Percentiles rank a stretch among this genome's conserved stretches.
Evolutionary conservation across 2,888 invertebrate genomes (phyloP).

Genomic region (Lasioglossum zephyrum): DNA sequence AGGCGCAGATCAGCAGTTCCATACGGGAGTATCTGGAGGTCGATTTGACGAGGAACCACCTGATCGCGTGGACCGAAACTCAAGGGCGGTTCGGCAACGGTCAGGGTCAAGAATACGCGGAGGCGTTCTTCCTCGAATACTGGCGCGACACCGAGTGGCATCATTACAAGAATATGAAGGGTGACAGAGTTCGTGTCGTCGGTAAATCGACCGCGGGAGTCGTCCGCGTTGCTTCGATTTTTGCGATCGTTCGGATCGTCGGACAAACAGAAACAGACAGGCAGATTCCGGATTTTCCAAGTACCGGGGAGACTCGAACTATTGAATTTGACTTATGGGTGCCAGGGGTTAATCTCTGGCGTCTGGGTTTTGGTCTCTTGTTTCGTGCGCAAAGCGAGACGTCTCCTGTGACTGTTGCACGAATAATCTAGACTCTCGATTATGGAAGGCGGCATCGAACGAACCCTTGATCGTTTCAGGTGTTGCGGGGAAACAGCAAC

Average conservation of each 20-base stretch:
- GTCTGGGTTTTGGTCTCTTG: background rate
- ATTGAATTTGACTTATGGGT: background rate
- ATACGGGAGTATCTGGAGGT: slow-evolving; percentile 94
- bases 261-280: background rate
- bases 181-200: slow-evolving; percentile 87
- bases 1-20: slow-evolving; percentile 90
- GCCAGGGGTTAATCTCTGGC: background rate
- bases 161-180: slow-evolving; percentile 91
- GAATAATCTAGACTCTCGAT: background rate
- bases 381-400: slow-evolving; percentile 37
- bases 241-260: background rate
- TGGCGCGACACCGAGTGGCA: slow-evolving; percentile 91
- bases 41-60: slow-evolving; percentile 90
- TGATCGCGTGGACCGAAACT: slow-evolving; percentile 94
- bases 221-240: slow-evolving; percentile 35
- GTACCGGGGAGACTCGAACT: background rate
- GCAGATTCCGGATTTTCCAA: background rate
- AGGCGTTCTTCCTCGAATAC: slow-evolving; percentile 93
- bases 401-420: background rate
- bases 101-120: slow-evolving; percentile 94
- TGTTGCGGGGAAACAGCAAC: slow-evolving; percentile 91
- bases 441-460: background rate
- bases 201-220: slow-evolving; percentile 48
- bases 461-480: slow-evolving; percentile 85
- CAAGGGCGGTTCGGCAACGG: slow-evolving; percentile 97